Evolutionary conservation across 2,113 vertebrate species (phyloP).

Genomic region (Galemys pyrenaicus): DNA sequence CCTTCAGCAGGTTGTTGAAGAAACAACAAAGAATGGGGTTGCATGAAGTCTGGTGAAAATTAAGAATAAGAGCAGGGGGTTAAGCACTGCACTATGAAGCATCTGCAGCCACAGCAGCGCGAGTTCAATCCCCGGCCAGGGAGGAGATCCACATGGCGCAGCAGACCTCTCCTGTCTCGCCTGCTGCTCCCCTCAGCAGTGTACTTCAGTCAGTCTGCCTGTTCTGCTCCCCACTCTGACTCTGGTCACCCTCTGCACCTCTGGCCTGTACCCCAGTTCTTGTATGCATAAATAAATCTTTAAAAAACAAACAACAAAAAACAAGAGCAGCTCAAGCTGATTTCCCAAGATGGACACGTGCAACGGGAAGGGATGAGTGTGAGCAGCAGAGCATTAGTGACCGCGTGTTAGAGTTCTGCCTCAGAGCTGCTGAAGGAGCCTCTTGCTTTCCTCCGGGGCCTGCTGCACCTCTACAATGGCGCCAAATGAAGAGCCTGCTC

Average conservation of each 20-base stretch:
- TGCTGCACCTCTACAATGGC: background rate
- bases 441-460: background rate
- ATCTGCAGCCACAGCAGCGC: no score
- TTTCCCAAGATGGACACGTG: background rate
- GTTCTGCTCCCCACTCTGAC: no score
- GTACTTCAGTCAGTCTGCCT: no score
- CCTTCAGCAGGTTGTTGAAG: background rate
- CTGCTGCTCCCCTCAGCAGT: no score
- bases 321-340: background rate
- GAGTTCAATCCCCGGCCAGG: no score
- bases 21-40: background rate
- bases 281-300: no score
- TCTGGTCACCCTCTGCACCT: no score
- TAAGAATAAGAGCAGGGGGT: background rate
- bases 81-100: no score
- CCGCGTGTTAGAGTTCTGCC: background rate
- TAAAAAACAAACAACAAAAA: no score
- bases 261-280: no score
- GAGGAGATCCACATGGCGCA: no score
- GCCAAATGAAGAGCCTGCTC: background rate
- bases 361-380: background rate
- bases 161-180: no score
- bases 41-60: background rate
- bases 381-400: background rate
- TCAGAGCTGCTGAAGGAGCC: background rate